Evolutionary conservation across 2,113 vertebrate genomes (phyloP), one percentile per base, ranked within the genome.

Genomic region (Rana temporaria): DNA sequence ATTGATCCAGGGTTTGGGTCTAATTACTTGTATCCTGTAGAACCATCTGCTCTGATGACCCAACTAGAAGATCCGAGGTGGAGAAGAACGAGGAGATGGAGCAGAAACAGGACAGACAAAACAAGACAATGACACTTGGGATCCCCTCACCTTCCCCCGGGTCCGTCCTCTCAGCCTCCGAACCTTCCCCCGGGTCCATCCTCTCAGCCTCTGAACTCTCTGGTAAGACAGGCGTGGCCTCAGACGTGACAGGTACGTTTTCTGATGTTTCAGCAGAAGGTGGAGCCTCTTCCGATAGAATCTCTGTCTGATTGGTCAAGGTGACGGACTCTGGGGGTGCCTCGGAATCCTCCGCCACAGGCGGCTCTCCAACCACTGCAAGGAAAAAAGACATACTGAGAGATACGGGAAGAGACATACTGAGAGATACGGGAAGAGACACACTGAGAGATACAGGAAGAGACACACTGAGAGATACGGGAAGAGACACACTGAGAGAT

Each of bases 311-410:
- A 19, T 42, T 1, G 3, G 22, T 19, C 22, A 12, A 26, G 24
- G 65, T 19, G 1, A 14, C 14, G 26, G n/a, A 20, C 16, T 53
- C 75, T 11, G 74, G 16, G 2, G 34, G n/a, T 20, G 32, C 53
- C 19, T 78, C 62, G 3, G 62, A 55, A n/a, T 9, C 38, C 12
- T 19, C 26, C 6, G 55, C 24, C 19, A 59, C 78, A 12, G 18
- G 6, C 4, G 78, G 78, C 2, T 80, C 78, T 80, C 66, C 78
- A n/a, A 80, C 67, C 66, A 80, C 78, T 80, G 26, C 22, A 56
- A 38, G 57, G 73, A 62, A 15, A 38, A 42, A 30, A 24, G 38
- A 30, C 34, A 30, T 38, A 38, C 34, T 38, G 34, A 38, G 34
- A 38, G 34, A 38, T 4, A 34, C 32, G 32, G 32, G 32, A 38